Conservation (phyloP, 2,888 invertebrate species). For the Apodemia duryi region DNA sequence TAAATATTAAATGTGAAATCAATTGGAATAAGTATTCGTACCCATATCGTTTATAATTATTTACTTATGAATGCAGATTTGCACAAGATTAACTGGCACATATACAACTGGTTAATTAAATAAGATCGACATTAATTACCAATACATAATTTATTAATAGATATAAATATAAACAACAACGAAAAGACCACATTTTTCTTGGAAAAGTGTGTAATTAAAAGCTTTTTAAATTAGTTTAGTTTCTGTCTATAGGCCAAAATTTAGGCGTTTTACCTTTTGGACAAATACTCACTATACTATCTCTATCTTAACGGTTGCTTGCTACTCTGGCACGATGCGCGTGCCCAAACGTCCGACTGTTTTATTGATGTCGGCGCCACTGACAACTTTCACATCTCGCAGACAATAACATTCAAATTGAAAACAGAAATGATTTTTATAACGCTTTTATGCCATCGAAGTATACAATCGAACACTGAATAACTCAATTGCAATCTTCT, state of each 20-base stretch:
- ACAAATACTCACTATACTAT: not conserved
- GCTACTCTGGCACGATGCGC: slow-evolving; percentile 40
- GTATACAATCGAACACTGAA: slow-evolving; percentile 44
- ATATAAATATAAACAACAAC: no score
- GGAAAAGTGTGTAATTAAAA: no score
- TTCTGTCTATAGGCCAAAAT: not conserved
- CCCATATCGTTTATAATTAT: no score
- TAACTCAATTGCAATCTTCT: slow-evolving; percentile 52
- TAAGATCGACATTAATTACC: no score
- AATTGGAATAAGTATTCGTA: no score
- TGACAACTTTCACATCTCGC: slow-evolving; percentile 72
- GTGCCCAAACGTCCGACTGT: slow-evolving; percentile 55
- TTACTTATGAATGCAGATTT: no score
- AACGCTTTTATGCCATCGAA: slow-evolving; percentile 42
- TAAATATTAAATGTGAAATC: no score
- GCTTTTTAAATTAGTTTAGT: not conserved
- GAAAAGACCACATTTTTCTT: no score
- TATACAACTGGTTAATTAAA: no score
- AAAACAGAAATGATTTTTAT: slow-evolving; percentile 71
- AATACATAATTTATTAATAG: no score
- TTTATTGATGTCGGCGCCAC: slow-evolving; percentile 77
- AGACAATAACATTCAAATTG: slow-evolving; percentile 74
- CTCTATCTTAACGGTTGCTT: slow-evolving; percentile 40
- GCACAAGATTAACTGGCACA: no score
- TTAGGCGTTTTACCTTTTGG: not conserved